These are phyloP conservation scores for Clamator glandarius DNA, from an alignment of 2,797 vertebrate species.

Conservation along the genomic window DNA sequence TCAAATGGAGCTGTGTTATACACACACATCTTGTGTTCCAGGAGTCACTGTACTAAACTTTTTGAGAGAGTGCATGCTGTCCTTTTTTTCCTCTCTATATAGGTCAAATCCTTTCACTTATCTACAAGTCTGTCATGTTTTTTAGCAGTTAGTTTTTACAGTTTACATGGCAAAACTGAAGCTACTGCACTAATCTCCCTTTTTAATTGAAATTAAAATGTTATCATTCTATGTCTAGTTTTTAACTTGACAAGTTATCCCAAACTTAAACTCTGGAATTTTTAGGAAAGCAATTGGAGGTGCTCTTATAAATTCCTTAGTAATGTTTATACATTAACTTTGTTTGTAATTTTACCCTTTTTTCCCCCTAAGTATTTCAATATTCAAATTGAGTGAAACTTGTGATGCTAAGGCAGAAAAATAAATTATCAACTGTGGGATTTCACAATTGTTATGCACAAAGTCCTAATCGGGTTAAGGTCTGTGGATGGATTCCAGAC, in stretches of 20 bases:
- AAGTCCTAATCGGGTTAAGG: not conserved
- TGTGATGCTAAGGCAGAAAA: not conserved
- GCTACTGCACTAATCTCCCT: not conserved
- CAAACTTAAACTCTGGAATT: not conserved
- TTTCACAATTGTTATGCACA: not conserved
- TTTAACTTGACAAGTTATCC: not conserved
- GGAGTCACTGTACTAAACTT: not conserved
- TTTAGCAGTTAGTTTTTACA: not conserved
- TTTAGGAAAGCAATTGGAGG: not conserved
- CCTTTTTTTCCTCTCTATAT: not conserved
- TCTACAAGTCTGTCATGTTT: not conserved
- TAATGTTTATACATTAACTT: not conserved
- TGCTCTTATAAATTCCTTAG: not conserved
- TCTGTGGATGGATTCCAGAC: not conserved
- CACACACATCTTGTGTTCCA: not conserved
- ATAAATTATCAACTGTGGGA: not conserved
- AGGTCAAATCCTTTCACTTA: not conserved
- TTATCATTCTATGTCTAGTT: not conserved
- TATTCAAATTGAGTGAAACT: not conserved
- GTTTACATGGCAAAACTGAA: not conserved
- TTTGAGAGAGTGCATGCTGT: not conserved
- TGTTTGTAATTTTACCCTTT: not conserved
- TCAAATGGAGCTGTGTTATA: not conserved
- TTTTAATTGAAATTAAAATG: not conserved
- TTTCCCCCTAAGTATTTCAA: not conserved